Base-by-base conservation (phyloP, 2,113 vertebrate species). In the Orthochromis indermauri region DNA sequence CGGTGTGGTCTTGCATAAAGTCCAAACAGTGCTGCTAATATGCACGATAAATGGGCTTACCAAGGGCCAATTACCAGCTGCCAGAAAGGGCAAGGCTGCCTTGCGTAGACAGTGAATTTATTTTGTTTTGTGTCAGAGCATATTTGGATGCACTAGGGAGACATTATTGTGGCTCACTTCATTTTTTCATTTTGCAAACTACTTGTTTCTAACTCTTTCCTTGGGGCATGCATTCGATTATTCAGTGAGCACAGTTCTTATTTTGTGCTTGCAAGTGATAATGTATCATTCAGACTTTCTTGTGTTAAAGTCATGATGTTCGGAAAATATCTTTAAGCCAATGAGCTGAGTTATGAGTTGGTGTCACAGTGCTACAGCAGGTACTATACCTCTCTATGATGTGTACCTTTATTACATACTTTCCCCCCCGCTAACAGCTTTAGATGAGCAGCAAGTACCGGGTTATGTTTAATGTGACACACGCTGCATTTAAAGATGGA, bases 51-150 rank as follows among this genome's bases (percentile, higher is more conserved):
- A 90, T 94, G 84, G 59, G 47, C 68, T 83, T 73, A 51, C 57
- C 53, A 11, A 59, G 35, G 85, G 86, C 59, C 86, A 88, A 85
- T 92, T 93, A 92, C 79, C 79, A 86, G 81, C 88, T 84, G 83
- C 81, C 83, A 88, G 89, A 63, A 90, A 91, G 86, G 89, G 80
- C 87, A 88, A 35, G n/a, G 42, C 76, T 86, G 76, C 84, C 33
- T 87, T 55, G 28, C 31, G 6, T n/a, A 26, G 83, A 83, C 86
- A 19, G 68, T 54, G 57, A 78, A 90, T 89, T 88, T 85, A 89
- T 88, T 84, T 85, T 82, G 40, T 86, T 92, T 80, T 63, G 33
- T 71, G 33, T 91, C 35, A 87, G 83, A 42, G 61, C 54, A 86
- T 88, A 86, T 89, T 92, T 85, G 66, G 76, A 85, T 91, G 86